Evolutionary conservation across 2,797 vertebrate species (phyloP), one percentile per base, ranked within the genome.

Genomic region (Leontopithecus rosalia): DNA sequence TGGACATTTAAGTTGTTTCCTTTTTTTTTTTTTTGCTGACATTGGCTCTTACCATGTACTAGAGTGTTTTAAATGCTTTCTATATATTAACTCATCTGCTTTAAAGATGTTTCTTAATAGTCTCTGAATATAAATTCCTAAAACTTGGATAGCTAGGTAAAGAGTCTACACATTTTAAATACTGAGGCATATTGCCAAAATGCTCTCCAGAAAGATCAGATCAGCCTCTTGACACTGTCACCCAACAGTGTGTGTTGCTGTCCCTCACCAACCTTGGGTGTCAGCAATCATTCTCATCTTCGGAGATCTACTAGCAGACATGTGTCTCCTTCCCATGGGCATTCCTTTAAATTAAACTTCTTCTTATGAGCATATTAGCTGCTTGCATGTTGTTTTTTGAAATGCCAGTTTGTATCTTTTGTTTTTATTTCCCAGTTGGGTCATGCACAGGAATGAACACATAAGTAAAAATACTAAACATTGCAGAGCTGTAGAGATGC

Each of bases 231-330:
- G 83, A 28, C 33, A 22, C 14, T 64, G 24, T 43, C 30, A 86
- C 30, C 46, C 26, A 57, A 4, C 0, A 19, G 57, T 1, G 30
- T 7, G 7, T 0, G 0, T 5, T 10, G 1, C 17, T 15, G 43
- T 22, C 26, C 13, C 20, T 52, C 3, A 8, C 72, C 30, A 28
- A 61, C 0, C 0, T 20, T 36, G 43, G n/a, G 28, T 0, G 20
- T 9, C 30, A n/a, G 33, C 19, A 20, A 41, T 46, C n/a, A 24
- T 24, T 30, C 33, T 48, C 33, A 39, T 28, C 11, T n/a, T 41
- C 8, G 28, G 55, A 61, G 12, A 50, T 26, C 12, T 83, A 52
- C 50, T 1, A 57, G 39, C 46, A 90, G 28, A 55, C 22, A 33
- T 4, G 28, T 4, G 1, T 43, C 24, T 79, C 58, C 36, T 85